Conservation (phyloP, 2,797 vertebrate species). For the Synanceia verrucosa region DNA sequence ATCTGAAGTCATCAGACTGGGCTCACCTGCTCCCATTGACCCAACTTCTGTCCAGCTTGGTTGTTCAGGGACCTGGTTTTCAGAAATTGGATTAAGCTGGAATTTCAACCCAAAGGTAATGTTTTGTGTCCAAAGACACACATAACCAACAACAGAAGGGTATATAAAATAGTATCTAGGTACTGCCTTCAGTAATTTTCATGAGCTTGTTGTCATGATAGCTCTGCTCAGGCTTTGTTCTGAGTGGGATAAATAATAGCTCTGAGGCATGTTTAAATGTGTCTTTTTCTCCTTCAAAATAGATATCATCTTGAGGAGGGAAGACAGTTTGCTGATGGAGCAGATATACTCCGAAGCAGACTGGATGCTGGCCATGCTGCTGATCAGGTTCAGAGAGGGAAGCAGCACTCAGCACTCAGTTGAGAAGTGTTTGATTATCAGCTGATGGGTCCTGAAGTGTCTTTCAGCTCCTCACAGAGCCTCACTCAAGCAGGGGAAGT, state of each 20-base stretch:
- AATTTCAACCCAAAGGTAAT: constrained; percentile 51
- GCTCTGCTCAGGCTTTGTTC: constrained; percentile 44
- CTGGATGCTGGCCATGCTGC: constrained; percentile 42
- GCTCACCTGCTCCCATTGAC: constrained; percentile 27
- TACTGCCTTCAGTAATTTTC: constrained; percentile 27
- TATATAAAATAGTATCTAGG: constrained; percentile 20
- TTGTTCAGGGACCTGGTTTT: constrained; percentile 40
- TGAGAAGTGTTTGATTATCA: constrained; percentile 47
- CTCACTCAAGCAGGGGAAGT: constrained; percentile 9
- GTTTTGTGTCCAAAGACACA: constrained; percentile 23
- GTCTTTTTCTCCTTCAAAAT: constrained; percentile 32
- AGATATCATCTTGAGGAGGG: constrained; percentile 27
- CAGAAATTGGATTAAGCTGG: constrained; percentile 7
- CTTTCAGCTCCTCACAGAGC: constrained; percentile 21
- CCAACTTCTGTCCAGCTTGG: constrained; percentile 39
- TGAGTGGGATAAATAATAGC: constrained; percentile 51
- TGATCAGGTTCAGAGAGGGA: constrained; percentile 42
- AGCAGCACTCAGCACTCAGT: constrained; percentile 9
- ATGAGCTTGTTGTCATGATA: constrained; percentile 36
- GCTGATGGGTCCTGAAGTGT: constrained; percentile 38
- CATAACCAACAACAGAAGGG: constrained; percentile 1
- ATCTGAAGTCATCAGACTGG: constrained; percentile 13
- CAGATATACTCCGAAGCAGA: constrained; percentile 39
- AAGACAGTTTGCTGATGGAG: constrained; percentile 64
- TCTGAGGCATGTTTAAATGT: constrained; percentile 52